Percentiles rank a stretch among this genome's conserved stretches.
Evolutionary conservation across 2,113 vertebrate genomes (phyloP).

Genomic region (Pavo muticus): DNA sequence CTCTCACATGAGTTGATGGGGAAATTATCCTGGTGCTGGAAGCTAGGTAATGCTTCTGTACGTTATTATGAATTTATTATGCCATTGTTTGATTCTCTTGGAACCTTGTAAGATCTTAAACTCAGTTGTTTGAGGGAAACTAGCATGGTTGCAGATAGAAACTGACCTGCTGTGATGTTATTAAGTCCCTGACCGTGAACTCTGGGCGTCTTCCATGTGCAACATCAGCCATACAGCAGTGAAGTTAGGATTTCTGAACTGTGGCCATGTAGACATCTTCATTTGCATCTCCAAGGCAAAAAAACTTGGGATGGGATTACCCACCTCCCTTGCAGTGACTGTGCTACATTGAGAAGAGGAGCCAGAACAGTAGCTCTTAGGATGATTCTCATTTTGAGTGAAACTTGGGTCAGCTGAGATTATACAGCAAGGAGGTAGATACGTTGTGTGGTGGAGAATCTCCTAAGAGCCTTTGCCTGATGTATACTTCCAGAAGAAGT

Average conservation of each 20-base stretch:
- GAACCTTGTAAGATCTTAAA: not conserved
- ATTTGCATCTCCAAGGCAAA: not conserved
- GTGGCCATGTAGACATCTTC: not conserved
- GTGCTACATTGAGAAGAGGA: not conserved
- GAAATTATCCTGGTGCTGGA: not conserved
- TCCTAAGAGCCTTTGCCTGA: not conserved
- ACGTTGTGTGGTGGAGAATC: not conserved
- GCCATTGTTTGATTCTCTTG: not conserved
- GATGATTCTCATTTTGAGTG: not conserved
- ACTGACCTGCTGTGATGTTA: not conserved
- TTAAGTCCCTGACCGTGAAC: accelerated
- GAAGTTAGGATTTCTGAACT: not conserved
- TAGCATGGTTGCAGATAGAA: not conserved
- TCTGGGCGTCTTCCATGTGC: not conserved
- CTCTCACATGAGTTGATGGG: not conserved
- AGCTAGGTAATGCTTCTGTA: not conserved
- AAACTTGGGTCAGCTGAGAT: not conserved
- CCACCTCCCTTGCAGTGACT: not conserved
- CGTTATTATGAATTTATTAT: not conserved
- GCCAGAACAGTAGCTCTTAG: not conserved
- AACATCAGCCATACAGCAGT: not conserved
- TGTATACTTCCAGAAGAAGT: not conserved
- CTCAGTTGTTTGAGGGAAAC: not conserved
- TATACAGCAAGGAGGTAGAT: not conserved
- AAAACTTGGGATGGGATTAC: not conserved